These are phyloP conservation scores for Charanyca ferruginea DNA, from an alignment of 2,888 invertebrate genomes.

Conservation along the genomic window DNA sequence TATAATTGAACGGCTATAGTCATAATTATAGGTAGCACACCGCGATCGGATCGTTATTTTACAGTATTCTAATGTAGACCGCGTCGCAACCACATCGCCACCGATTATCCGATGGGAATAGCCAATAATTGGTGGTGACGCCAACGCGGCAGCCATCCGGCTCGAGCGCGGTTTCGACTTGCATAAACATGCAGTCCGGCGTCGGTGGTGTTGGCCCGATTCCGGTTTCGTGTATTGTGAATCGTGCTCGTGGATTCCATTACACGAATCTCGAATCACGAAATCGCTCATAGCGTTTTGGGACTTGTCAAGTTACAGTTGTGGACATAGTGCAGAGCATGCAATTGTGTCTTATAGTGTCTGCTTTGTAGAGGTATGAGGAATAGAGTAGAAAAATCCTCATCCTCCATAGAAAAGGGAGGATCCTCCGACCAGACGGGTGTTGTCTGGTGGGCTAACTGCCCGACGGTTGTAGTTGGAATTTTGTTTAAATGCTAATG, in stretches of 20 bases:
- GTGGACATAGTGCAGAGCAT: not conserved
- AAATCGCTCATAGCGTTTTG: not conserved
- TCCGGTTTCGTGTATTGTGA: conserved; percentile 8
- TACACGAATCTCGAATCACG: not conserved
- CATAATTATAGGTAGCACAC: not conserved
- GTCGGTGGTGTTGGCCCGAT: conserved; percentile 14
- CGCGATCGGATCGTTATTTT: not conserved
- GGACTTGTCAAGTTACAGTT: no score
- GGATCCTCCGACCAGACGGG: no score
- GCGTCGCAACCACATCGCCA: conserved; percentile 15
- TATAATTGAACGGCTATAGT: no score
- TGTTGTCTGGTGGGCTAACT: no score
- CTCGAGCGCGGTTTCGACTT: conserved; percentile 27
- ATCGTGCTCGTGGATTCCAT: no score
- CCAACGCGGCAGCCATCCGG: conserved; percentile 20
- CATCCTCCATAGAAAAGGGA: no score
- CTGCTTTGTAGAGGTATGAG: no score
- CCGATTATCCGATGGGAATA: conserved; percentile 16
- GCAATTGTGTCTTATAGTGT: no score
- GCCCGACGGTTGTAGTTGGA: no score
- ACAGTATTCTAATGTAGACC: conserved; percentile 37
- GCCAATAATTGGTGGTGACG: conserved; percentile 32
- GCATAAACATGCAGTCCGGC: conserved; percentile 39
- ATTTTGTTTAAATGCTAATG: no score
- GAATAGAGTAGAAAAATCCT: no score